Conservation (phyloP, 1,140 invertebrate species). For the Drosophila persimilis region DNA sequence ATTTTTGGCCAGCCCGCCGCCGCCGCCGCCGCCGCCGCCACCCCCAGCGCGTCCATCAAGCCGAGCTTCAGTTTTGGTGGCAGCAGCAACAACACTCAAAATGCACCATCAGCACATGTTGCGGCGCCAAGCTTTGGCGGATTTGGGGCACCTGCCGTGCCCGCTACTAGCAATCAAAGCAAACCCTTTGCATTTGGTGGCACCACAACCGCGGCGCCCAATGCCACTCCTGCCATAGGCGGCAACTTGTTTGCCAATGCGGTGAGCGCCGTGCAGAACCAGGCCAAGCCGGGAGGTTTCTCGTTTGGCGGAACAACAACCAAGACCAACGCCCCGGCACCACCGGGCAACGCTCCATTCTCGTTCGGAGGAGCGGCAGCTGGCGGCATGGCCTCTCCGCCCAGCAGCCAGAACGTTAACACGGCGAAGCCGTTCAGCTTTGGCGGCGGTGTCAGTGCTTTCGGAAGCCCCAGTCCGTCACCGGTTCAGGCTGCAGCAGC, state of each 20-base stretch:
- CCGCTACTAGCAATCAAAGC: slow-evolving; percentile 15
- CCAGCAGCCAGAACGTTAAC: slow-evolving; percentile 38
- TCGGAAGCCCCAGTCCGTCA: slow-evolving; percentile 40
- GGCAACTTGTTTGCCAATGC: slow-evolving; percentile 58
- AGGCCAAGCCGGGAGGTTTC: slow-evolving; percentile 44
- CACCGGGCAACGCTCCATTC: slow-evolving; percentile 40
- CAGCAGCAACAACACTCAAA: neutral
- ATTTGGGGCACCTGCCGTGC: slow-evolving; percentile 34
- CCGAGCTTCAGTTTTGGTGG: slow-evolving; percentile 4
- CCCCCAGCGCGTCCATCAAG: neutral
- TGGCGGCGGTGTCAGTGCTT: slow-evolving; percentile 37
- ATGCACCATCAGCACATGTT: neutral
- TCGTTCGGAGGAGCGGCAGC: slow-evolving; percentile 41
- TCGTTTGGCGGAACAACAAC: slow-evolving; percentile 32
- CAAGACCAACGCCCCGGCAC: neutral
- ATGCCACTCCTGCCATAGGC: slow-evolving; percentile 12
- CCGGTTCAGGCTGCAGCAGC: slow-evolving; percentile 1
- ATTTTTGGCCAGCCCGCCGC: neutral
- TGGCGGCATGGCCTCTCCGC: slow-evolving; percentile 38
- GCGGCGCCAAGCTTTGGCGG: slow-evolving; percentile 34
- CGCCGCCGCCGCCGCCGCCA: neutral
- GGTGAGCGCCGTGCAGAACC: slow-evolving; percentile 39
- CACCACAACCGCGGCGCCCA: slow-evolving; percentile 5
- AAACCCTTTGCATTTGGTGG: slow-evolving; percentile 64
- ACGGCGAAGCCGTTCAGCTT: slow-evolving; percentile 57